Evolutionary conservation across 1,140 invertebrate genomes (phyloP).

Genomic region (Monomorium pharaonis): DNA sequence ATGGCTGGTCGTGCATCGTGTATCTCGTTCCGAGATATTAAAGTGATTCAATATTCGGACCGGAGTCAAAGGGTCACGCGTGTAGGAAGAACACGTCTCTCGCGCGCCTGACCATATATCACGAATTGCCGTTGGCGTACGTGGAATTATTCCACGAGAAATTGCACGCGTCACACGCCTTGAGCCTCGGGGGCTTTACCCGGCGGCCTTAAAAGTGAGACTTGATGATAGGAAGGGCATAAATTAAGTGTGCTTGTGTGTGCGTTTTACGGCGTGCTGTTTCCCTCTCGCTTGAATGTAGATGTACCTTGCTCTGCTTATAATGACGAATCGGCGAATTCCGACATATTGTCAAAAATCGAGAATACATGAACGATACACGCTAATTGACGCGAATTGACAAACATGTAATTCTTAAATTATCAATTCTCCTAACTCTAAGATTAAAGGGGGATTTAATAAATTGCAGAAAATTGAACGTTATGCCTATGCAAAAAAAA

Average conservation of each 20-base stretch:
- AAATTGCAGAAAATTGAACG: neutral
- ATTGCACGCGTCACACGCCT: slow-evolving; percentile 69
- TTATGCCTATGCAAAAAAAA: neutral
- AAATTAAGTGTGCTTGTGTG: slow-evolving; percentile 26
- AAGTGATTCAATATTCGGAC: slow-evolving; percentile 77
- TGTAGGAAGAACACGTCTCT: slow-evolving; percentile 74
- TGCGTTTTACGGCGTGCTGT: neutral
- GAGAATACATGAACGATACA: neutral
- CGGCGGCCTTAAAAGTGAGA: slow-evolving; percentile 40
- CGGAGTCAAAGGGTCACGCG: slow-evolving; percentile 68
- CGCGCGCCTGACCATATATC: slow-evolving; percentile 71
- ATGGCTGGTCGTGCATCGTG: slow-evolving; percentile 45
- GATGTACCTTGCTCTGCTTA: neutral
- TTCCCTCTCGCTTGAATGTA: neutral
- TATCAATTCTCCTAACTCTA: neutral
- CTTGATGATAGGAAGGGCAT: slow-evolving; percentile 51
- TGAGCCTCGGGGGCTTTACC: slow-evolving; percentile 29
- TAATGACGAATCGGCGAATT: neutral
- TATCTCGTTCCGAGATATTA: slow-evolving; percentile 73
- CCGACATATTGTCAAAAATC: neutral
- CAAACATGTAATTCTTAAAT: neutral
- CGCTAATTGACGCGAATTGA: neutral
- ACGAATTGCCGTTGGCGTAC: slow-evolving; percentile 69
- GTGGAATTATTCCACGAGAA: slow-evolving; percentile 74
- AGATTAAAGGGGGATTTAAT: neutral